These are phyloP conservation scores for Ochotona curzoniae DNA, from an alignment of 2,113 vertebrate genomes.

Conservation along the genomic window DNA sequence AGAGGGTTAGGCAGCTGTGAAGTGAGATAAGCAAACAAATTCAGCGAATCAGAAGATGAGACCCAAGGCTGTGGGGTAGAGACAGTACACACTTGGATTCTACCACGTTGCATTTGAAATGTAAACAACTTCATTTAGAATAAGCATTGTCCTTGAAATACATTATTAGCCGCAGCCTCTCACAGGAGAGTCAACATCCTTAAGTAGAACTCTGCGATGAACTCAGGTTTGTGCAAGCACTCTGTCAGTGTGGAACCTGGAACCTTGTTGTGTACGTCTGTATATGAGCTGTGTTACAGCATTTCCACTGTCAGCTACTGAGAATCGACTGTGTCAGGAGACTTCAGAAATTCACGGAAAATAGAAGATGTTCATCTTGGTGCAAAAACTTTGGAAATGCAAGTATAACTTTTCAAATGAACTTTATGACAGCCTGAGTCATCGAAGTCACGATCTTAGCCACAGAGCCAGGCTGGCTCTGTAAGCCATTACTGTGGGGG, in stretches of 20 bases:
- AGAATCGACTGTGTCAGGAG: background rate
- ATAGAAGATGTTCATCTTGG: no score
- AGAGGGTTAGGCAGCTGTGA: background rate
- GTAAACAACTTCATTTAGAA: constrained; percentile 80
- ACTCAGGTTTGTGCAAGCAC: constrained; percentile 57
- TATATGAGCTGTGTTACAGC: background rate
- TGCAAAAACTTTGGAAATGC: no score
- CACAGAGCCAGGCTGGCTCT: background rate
- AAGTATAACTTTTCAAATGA: no score
- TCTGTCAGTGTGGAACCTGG: background rate
- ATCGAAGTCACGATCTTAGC: background rate
- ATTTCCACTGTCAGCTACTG: background rate
- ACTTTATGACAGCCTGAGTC: background rate
- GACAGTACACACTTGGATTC: constrained; percentile 70
- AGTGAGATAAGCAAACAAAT: background rate
- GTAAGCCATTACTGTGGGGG: background rate
- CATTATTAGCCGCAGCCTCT: constrained; percentile 73
- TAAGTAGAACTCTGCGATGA: constrained; percentile 72
- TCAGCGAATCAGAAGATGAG: background rate
- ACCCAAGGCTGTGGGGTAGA: constrained; percentile 54
- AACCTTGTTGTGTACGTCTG: background rate
- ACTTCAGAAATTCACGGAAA: no score
- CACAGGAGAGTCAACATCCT: constrained; percentile 66
- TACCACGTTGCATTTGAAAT: constrained; percentile 71
- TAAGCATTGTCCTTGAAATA: constrained; percentile 71